Evolutionary conservation across 2,888 invertebrate genomes (phyloP).

Genomic region (Scotopteryx bipunctaria): DNA sequence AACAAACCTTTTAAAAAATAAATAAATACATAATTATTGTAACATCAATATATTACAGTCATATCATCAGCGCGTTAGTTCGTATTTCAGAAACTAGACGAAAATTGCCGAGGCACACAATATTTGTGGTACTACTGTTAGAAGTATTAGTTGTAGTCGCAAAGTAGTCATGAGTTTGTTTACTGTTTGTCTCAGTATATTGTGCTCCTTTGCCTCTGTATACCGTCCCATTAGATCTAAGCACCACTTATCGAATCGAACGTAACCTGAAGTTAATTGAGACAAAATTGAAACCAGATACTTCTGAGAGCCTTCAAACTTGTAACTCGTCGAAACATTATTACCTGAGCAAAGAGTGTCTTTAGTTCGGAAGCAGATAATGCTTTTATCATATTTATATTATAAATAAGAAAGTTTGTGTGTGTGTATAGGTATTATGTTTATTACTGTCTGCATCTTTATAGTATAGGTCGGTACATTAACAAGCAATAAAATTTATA

Average conservation of each 20-base stretch:
- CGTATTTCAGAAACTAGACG: too few relatives aligned
- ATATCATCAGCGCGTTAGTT: too few relatives aligned
- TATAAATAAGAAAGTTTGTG: too few relatives aligned
- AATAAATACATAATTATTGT: too few relatives aligned
- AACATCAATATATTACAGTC: too few relatives aligned
- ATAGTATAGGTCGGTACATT: too few relatives aligned
- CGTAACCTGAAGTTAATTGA: conserved; percentile 71
- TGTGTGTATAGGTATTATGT: too few relatives aligned
- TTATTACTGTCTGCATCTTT: too few relatives aligned
- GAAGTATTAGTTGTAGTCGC: neutral
- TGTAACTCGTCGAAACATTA: conserved; percentile 34
- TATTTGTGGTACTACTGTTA: too few relatives aligned
- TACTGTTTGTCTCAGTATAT: conserved; percentile 7
- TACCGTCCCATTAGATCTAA: conserved; percentile 64
- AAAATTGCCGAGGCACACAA: too few relatives aligned
- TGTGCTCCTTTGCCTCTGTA: conserved; percentile 37
- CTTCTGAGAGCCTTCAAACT: conserved; percentile 51
- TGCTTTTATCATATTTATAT: neutral
- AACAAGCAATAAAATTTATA: too few relatives aligned
- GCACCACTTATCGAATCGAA: conserved; percentile 67
- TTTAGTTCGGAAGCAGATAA: neutral
- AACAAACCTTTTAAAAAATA: too few relatives aligned
- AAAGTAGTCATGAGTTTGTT: neutral
- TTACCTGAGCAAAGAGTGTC: conserved; percentile 22
- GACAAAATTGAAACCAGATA: conserved; percentile 69